These are phyloP conservation scores for Dolichotis patagonum DNA, from an alignment of 2,113 vertebrate genomes.

Conservation along the genomic window DNA sequence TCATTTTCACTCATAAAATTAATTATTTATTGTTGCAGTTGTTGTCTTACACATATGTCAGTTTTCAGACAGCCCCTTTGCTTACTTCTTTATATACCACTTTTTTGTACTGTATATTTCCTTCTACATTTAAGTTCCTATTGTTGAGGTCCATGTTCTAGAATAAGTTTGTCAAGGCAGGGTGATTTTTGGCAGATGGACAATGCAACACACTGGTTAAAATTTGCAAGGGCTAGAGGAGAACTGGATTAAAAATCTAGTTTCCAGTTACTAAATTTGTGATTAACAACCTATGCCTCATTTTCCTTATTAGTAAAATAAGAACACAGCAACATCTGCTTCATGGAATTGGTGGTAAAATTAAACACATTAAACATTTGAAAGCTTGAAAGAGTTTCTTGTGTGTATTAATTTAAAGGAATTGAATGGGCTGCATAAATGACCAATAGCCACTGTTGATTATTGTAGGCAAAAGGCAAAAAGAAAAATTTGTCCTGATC, in stretches of 20 bases:
- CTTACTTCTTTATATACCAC: neutral
- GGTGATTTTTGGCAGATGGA: no score
- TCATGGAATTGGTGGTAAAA: neutral
- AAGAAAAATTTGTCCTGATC: neutral
- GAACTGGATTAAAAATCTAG: neutral
- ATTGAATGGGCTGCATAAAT: neutral
- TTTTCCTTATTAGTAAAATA: neutral
- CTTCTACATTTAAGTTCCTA: neutral
- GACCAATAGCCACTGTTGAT: neutral
- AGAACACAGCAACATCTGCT: neutral
- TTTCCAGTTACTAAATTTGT: neutral
- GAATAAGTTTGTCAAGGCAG: neutral
- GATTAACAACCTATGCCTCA: neutral
- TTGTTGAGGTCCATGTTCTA: neutral
- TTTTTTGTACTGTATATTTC: neutral
- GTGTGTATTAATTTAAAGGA: neutral
- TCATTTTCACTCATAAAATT: slow-evolving; percentile 5
- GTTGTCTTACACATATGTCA: neutral
- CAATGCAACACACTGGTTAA: neutral
- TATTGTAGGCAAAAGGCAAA: neutral
- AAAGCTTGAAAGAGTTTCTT: neutral
- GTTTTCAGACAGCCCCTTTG: neutral
- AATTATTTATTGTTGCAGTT: neutral
- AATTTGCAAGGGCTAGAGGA: neutral
- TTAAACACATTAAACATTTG: neutral